Conservation (phyloP, 2,113 vertebrate genomes). For the Calyptomena viridis region DNA sequence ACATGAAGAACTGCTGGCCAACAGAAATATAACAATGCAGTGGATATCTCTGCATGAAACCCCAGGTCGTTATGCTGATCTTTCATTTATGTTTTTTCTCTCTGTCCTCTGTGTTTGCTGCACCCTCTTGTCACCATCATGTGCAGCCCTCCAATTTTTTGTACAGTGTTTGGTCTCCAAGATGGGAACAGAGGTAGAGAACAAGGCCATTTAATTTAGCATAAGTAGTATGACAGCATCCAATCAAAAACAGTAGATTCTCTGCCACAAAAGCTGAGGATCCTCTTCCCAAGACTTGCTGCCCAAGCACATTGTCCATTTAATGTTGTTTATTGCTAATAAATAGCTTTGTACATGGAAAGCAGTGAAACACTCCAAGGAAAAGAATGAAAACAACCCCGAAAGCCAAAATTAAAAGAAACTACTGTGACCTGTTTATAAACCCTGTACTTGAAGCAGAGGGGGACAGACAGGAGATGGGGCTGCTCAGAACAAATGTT, state of each 20-base stretch:
- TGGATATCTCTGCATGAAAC: background rate
- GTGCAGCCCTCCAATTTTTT: background rate
- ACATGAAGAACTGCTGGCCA: background rate
- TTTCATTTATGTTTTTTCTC: background rate
- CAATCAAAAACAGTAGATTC: background rate
- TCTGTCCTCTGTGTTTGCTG: background rate
- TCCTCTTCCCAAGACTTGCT: background rate
- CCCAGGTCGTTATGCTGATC: background rate
- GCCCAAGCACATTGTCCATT: rapidly evolving
- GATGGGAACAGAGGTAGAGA: background rate
- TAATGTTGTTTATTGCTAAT: background rate
- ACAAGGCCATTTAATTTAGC: background rate
- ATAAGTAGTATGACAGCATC: background rate
- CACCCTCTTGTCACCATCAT: background rate
- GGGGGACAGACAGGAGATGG: slow-evolving; percentile 37
- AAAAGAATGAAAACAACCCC: background rate
- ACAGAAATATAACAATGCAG: background rate
- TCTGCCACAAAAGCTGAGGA: background rate
- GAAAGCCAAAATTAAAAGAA: background rate
- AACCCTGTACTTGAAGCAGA: background rate
- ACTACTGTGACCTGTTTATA: background rate
- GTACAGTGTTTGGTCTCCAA: background rate
- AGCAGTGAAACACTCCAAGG: slow-evolving; percentile 11
- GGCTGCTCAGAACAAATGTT: slow-evolving; percentile 35
- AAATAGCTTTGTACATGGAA: background rate